Percentiles rank a stretch among this genome's conserved stretches.
phyloP scores from a whole-genome alignment of 2,888 invertebrate species.

The Cheilosia vulpina region DNA sequence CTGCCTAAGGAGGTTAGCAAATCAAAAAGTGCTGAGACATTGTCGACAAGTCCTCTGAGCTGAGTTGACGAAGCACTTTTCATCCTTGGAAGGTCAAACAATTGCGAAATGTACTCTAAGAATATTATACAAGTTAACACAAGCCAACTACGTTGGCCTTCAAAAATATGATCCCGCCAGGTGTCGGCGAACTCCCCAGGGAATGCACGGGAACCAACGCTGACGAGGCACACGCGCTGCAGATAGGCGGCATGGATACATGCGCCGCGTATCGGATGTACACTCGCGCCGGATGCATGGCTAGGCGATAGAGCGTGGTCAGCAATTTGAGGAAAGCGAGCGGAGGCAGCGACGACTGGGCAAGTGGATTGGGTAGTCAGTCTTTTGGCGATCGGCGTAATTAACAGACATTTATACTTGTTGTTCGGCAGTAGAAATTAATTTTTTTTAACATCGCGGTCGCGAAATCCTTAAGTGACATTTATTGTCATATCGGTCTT shows the following conservation, averaged over 20 bases:
- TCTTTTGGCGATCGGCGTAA: no score
- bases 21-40: neutral
- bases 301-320: no score
- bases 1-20: no score
- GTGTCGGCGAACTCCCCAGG: neutral
- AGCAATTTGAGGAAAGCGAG: no score
- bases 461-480: neutral
- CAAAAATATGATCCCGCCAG: neutral
- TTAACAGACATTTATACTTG: no score
- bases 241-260: no score
- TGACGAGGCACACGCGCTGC: neutral
- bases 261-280: no score
- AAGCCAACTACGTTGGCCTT: neutral
- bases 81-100: neutral
- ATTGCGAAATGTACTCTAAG: neutral
- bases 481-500: neutral
- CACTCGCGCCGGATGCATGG: no score
- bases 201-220: neutral
- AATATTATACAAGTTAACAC: neutral
- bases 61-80: neutral
- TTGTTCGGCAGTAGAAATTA: no score
- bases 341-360: no score
- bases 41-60: neutral
- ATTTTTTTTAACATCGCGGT: no score
- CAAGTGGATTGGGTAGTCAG: no score